These are phyloP conservation scores for Varroa destructor DNA, from an alignment of 1,140 invertebrate species.

Conservation along the genomic window DNA sequence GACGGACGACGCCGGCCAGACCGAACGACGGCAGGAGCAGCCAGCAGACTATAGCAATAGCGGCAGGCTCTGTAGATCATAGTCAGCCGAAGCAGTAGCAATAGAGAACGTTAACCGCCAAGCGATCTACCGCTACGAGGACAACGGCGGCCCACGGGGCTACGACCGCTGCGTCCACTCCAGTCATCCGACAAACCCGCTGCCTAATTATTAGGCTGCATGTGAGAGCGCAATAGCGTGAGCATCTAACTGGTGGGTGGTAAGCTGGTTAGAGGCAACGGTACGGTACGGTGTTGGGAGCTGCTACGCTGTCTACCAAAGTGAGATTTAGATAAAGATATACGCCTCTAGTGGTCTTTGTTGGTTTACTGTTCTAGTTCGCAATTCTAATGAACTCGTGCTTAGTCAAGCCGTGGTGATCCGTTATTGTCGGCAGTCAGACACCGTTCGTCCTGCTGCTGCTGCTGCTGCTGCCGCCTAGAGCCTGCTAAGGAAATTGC, in stretches of 20 bases:
- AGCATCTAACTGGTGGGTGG: not conserved
- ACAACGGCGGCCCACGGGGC: not conserved
- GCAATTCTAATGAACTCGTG: no score
- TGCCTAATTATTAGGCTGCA: not conserved
- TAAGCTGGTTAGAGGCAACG: not conserved
- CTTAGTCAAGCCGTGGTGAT: no score
- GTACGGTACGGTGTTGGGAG: not conserved
- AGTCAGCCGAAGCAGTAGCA: not conserved
- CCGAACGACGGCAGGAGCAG: constrained; percentile 1
- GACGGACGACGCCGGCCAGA: not conserved
- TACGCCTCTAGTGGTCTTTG: no score
- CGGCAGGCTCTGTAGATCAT: not conserved
- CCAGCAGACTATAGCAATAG: not conserved
- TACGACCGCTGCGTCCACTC: not conserved
- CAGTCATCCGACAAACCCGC: not conserved
- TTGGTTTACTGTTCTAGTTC: no score
- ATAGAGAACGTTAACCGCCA: not conserved
- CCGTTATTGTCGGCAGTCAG: no score
- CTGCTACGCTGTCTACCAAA: not conserved
- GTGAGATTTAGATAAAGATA: constrained; percentile 4
- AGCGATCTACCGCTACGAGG: no score
- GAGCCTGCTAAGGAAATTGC: no score
- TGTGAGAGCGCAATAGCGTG: not conserved
- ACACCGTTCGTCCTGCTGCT: no score
- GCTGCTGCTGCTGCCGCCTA: no score